phyloP scores from a whole-genome alignment of 2,888 invertebrate genomes.

The Meliscaeva auricollis region DNA sequence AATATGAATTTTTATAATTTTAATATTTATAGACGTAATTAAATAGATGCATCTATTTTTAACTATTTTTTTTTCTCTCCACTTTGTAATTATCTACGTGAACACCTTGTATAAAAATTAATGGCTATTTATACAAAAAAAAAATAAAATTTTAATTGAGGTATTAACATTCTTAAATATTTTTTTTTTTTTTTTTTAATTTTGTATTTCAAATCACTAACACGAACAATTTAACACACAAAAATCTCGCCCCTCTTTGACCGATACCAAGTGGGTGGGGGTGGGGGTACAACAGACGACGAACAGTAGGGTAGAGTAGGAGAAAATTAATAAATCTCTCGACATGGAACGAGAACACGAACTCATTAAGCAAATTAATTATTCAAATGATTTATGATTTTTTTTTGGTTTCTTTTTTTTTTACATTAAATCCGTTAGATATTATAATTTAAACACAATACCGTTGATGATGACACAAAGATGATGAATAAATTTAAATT shows the following conservation, averaged over 20 bases:
- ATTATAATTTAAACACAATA: slow-evolving; percentile 22
- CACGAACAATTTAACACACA: slow-evolving; percentile 41
- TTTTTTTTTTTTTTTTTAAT: neutral
- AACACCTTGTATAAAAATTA: slow-evolving; percentile 13
- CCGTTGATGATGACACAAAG: slow-evolving; percentile 51
- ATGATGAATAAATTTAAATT: slow-evolving; percentile 28
- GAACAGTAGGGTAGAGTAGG: neutral
- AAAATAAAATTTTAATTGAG: slow-evolving; percentile 52
- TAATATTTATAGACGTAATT: slow-evolving; percentile 19
- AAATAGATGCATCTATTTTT: no score
- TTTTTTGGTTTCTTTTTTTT: slow-evolving; percentile 25
- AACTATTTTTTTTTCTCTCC: neutral
- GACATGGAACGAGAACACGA: slow-evolving; percentile 71
- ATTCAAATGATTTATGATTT: slow-evolving; percentile 64
- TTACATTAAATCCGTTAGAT: slow-evolving; percentile 8
- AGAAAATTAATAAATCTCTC: slow-evolving; percentile 62
- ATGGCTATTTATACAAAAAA: slow-evolving; percentile 13
- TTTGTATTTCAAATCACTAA: slow-evolving; percentile 51
- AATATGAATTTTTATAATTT: slow-evolving; percentile 10
- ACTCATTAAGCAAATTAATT: slow-evolving; percentile 70
- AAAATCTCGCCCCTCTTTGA: slow-evolving; percentile 5
- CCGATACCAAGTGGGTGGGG: neutral
- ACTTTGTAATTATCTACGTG: slow-evolving; percentile 40
- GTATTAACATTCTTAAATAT: slow-evolving; percentile 55
- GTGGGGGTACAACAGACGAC: neutral